Evolutionary conservation across 2,113 vertebrate species (phyloP), one percentile per base, ranked within the genome.

Genomic region (Casuarius casuarius): DNA sequence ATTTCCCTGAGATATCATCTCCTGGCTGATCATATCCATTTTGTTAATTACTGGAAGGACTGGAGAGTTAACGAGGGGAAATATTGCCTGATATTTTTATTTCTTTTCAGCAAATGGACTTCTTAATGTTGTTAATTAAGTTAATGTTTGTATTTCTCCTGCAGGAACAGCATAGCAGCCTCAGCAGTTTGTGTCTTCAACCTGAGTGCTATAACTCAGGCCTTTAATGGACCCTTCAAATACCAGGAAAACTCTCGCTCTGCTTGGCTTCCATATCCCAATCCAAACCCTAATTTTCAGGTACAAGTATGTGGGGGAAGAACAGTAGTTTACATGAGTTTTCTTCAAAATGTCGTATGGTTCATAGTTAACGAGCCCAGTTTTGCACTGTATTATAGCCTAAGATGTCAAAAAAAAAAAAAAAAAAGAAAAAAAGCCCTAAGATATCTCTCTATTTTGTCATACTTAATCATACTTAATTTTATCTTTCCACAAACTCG

Each of bases 101-200:
- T 85, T 77, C 76, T 91, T 95, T 85, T 63, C 71, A 84, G 1
- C 19, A 51, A 48, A 20, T 17, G 19, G 22, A 66, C 13, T 84
- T 66, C 42, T 58, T 92, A 9, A 48, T 79, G 7, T 82, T 84
- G 22, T 72, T 91, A 25, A 12, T 22, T 46, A 52, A 26, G 40
- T 86, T 97, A 48, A 91, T 85, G 26, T 81, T 72, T 96, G 8
- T 71, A 38, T 9, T 65, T 71, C 35, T 92, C 95, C 88, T 96
- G 12, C 97, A 99, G 99, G 97, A 99, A 99, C 98, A 99, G 99
- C 96, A 99, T 99, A 65, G 99, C 99, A 6, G 99, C 99, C 5
- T 99, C 99, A 3, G 99, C 99, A 33, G 99, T 99, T 95, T 99
- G 99, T 82, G 98, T 99, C 97, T 99, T 99, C 98, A 99, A 99